Conservation (phyloP, 2,797 vertebrate species). For the Pygocentrus nattereri region DNA sequence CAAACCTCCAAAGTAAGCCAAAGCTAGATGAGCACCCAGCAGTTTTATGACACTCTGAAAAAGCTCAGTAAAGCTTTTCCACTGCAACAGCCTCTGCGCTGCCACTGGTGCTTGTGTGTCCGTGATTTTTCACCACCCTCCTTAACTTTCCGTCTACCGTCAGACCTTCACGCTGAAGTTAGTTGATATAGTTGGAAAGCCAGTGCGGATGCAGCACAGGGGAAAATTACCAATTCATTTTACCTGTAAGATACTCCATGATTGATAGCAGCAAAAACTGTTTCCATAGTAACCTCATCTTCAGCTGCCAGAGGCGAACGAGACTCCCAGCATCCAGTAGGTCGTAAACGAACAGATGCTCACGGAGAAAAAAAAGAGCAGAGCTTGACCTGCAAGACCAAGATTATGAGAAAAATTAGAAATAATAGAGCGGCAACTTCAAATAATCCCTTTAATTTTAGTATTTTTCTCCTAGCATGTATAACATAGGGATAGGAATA, state of each 20-base stretch:
- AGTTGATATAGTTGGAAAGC: constrained; percentile 45
- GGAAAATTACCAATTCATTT: constrained; percentile 66
- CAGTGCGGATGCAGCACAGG: constrained; percentile 33
- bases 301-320: constrained; percentile 82
- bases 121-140: neutral
- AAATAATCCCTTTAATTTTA: neutral
- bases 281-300: constrained; percentile 96
- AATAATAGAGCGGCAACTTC: neutral
- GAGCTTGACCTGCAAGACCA: constrained; percentile 77
- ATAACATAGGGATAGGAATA: neutral
- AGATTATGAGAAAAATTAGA: constrained; percentile 60
- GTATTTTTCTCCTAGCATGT: neutral
- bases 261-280: constrained; percentile 89
- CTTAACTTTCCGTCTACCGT: neutral
- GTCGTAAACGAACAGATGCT: constrained; percentile 75
- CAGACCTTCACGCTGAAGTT: neutral
- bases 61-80: neutral
- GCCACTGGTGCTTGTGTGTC: neutral
- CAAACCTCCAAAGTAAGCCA: neutral
- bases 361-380: constrained; percentile 61
- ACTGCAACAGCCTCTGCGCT: neutral
- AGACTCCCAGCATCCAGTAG: constrained; percentile 79
- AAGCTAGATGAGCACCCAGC: neutral
- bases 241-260: constrained; percentile 92
- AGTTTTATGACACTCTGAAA: neutral